phyloP scores from a whole-genome alignment of 2,888 invertebrate genomes.

The Dryobotodes eremita region DNA sequence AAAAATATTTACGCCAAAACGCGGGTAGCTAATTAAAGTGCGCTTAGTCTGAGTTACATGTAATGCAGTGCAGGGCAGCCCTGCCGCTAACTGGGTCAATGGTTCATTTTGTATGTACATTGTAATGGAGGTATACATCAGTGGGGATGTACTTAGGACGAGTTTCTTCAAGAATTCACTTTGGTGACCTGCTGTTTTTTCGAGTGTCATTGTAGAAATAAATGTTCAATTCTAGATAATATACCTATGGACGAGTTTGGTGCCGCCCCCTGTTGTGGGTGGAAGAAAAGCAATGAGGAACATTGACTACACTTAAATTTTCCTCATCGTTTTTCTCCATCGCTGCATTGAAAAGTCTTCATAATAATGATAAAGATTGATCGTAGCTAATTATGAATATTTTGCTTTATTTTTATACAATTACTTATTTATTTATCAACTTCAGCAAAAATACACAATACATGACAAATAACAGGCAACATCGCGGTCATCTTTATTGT shows the following conservation, averaged over 20 bases:
- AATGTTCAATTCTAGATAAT: neutral
- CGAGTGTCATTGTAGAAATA: neutral
- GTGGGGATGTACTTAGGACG: slow-evolving; percentile 36
- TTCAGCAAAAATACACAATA: neutral
- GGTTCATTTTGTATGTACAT: slow-evolving; percentile 65
- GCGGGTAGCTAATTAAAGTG: slow-evolving; percentile 47
- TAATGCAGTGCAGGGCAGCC: slow-evolving; percentile 54
- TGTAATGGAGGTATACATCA: slow-evolving; percentile 62
- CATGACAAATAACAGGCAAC: neutral
- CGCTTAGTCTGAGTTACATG: slow-evolving; percentile 45
- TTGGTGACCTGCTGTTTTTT: slow-evolving; percentile 28
- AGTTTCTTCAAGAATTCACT: slow-evolving; percentile 53
- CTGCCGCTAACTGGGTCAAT: slow-evolving; percentile 60
- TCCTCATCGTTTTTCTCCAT: neutral
- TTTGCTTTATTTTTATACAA: neutral
- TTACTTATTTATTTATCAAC: neutral
- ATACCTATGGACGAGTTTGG: neutral
- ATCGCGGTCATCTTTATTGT: neutral
- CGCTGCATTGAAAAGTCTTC: neutral
- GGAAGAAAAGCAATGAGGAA: neutral
- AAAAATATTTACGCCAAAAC: slow-evolving; percentile 44
- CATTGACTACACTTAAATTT: neutral
- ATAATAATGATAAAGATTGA: neutral
- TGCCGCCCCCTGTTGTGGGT: neutral
- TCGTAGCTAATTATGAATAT: neutral